These are phyloP conservation scores for Trididemnum clinides DNA, from an alignment of 23 tunicate genomes.

Conservation along the genomic window DNA sequence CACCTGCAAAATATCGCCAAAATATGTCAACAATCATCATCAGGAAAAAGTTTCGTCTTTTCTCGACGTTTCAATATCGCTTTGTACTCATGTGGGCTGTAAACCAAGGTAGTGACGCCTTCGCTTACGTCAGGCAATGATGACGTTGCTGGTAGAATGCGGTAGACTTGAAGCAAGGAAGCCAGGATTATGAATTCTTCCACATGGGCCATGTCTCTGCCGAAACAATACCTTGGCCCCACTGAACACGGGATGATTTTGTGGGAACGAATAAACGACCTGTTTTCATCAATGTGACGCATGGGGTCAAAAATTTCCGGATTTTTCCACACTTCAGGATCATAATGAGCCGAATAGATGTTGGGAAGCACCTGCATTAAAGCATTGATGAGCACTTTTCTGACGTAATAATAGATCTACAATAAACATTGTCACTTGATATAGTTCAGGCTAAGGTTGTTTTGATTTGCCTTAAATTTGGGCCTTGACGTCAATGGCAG, in stretches of 20 bases:
- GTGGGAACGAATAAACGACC: conserved; percentile 13
- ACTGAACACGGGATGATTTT: conserved; percentile 47
- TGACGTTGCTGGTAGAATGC: background rate
- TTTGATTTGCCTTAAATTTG: too few species aligned
- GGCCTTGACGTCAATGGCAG: too few species aligned
- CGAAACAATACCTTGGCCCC: conserved; percentile 48
- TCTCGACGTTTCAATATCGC: too few species aligned
- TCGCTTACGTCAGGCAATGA: background rate
- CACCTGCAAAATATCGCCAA: too few species aligned
- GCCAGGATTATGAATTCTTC: conserved; percentile 40
- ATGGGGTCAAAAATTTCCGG: conserved; percentile 22
- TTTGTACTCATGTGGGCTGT: conserved; percentile 5
- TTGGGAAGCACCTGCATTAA: conserved; percentile 16
- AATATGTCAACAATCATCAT: too few species aligned
- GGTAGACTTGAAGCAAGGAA: conserved; percentile 26
- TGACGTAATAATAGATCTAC: too few species aligned
- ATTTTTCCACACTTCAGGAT: conserved; percentile 3
- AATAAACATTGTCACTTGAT: too few species aligned
- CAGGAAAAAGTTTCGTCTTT: too few species aligned
- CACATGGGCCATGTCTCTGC: conserved; percentile 26
- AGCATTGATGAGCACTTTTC: too few species aligned
- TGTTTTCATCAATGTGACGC: conserved; percentile 44
- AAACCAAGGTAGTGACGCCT: background rate
- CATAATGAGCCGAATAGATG: conserved; percentile 26
- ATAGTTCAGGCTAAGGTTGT: too few species aligned